These are phyloP conservation scores for Drosophila borealis DNA, from an alignment of 2,888 invertebrate genomes.

Conservation along the genomic window DNA sequence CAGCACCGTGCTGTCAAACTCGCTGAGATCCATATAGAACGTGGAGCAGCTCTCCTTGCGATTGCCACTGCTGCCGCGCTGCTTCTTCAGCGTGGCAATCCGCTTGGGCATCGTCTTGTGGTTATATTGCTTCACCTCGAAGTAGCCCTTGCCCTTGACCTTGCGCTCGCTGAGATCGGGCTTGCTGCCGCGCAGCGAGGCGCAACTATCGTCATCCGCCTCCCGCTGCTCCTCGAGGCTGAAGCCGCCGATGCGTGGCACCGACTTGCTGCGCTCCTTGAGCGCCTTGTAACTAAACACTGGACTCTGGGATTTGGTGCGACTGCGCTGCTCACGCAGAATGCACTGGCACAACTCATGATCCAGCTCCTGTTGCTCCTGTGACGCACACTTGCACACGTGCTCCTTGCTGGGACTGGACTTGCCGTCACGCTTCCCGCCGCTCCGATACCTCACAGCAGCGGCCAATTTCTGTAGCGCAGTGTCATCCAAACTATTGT, in stretches of 20 bases:
- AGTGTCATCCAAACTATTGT: constrained; percentile 82
- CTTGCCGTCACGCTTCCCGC: constrained; percentile 38
- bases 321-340: constrained; percentile 59
- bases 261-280: constrained; percentile 84
- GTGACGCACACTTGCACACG: constrained; percentile 55
- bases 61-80: constrained; percentile 86
- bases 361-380: constrained; percentile 37
- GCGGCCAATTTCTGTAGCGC: constrained; percentile 73
- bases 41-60: constrained; percentile 87
- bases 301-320: constrained; percentile 68
- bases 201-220: constrained; percentile 63
- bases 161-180: constrained; percentile 76
- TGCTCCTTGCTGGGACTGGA: constrained; percentile 38
- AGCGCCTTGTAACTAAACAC: constrained; percentile 73
- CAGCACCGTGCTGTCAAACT: constrained; percentile 85
- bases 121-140: constrained; percentile 88
- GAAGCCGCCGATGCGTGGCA: constrained; percentile 81
- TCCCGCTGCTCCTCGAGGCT: constrained; percentile 69
- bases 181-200: constrained; percentile 66
- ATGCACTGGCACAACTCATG: constrained; percentile 64
- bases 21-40: constrained; percentile 89
- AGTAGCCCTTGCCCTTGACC: constrained; percentile 81
- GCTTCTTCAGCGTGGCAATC: constrained; percentile 89
- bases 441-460: constrained; percentile 59
- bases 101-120: constrained; percentile 90